These are phyloP conservation scores for Drosophila kanapiae DNA, from an alignment of 1,140 invertebrate genomes.

Conservation along the genomic window DNA sequence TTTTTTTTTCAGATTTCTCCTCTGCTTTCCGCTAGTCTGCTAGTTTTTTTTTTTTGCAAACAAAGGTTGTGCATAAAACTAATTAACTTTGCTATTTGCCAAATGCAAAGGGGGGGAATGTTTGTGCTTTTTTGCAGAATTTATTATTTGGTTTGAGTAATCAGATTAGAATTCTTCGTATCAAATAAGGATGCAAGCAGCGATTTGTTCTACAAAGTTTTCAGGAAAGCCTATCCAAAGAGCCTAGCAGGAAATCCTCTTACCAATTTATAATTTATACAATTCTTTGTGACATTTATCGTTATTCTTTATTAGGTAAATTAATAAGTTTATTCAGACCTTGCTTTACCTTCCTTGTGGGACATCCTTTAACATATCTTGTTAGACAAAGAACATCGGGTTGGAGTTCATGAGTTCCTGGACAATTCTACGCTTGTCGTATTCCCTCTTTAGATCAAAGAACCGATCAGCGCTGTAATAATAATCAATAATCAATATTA, in stretches of 20 bases:
- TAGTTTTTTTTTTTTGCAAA: constrained; percentile 41
- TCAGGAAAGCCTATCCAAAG: too few relatives aligned
- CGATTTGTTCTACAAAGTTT: background rate
- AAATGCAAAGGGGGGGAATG: constrained; percentile 9
- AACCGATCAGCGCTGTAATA: constrained; percentile 13
- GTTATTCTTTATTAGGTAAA: too few relatives aligned
- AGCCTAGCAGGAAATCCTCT: too few relatives aligned
- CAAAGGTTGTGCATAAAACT: constrained; percentile 72
- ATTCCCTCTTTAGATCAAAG: constrained; percentile 52
- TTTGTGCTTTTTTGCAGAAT: constrained; percentile 15
- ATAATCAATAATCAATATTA: background rate
- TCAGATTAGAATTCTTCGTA: constrained; percentile 14
- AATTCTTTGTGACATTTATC: too few relatives aligned
- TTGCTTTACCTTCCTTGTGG: too few relatives aligned
- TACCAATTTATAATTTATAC: too few relatives aligned
- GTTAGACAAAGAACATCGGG: constrained; percentile 84
- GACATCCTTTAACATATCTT: too few relatives aligned
- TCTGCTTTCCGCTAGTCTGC: constrained; percentile 36
- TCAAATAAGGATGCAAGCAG: background rate
- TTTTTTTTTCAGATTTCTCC: constrained; percentile 60
- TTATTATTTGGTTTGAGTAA: constrained; percentile 31
- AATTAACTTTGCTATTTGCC: constrained; percentile 71
- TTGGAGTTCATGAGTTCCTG: constrained; percentile 58
- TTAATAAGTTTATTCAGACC: too few relatives aligned
- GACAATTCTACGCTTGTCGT: constrained; percentile 60